Conservation (phyloP, 2,797 vertebrate genomes). For the Melanotaenia trifasciata region DNA sequence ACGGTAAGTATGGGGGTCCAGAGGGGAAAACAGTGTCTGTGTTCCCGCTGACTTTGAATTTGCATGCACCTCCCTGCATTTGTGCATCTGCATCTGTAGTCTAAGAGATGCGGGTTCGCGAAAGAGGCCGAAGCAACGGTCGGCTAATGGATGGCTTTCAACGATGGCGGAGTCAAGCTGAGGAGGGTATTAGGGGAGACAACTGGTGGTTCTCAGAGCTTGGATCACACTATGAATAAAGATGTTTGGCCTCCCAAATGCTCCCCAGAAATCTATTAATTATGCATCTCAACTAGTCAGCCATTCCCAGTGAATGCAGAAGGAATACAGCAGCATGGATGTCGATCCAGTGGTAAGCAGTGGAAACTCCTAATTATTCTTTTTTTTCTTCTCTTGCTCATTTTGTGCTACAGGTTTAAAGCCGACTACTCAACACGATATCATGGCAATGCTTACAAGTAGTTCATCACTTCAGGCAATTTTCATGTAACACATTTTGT, state of each 20-base stretch:
- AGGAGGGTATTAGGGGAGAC: conserved; percentile 25
- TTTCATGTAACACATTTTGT: neutral
- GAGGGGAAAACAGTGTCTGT: conserved; percentile 32
- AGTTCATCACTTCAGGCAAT: neutral
- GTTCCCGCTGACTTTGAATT: conserved; percentile 48
- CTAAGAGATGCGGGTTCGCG: neutral
- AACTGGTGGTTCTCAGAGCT: conserved; percentile 49
- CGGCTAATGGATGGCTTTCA: conserved; percentile 24
- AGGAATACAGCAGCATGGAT: conserved; percentile 21
- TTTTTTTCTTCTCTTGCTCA: neutral
- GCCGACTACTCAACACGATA: neutral
- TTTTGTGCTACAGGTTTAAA: neutral
- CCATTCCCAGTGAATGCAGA: conserved; percentile 53
- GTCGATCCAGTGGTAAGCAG: conserved; percentile 10
- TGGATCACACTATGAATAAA: conserved; percentile 74
- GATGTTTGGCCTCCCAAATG: conserved; percentile 66
- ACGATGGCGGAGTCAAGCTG: conserved; percentile 9
- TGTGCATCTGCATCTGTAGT: conserved; percentile 14
- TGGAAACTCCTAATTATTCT: neutral
- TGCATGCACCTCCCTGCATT: conserved; percentile 18
- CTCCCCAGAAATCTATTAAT: conserved; percentile 72
- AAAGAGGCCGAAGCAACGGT: neutral
- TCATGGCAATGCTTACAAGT: neutral
- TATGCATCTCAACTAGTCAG: conserved; percentile 56
- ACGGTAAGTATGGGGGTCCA: conserved; percentile 38